Evolutionary conservation across 1,140 invertebrate genomes (phyloP).

Genomic region (Sycophaga agraensis): DNA sequence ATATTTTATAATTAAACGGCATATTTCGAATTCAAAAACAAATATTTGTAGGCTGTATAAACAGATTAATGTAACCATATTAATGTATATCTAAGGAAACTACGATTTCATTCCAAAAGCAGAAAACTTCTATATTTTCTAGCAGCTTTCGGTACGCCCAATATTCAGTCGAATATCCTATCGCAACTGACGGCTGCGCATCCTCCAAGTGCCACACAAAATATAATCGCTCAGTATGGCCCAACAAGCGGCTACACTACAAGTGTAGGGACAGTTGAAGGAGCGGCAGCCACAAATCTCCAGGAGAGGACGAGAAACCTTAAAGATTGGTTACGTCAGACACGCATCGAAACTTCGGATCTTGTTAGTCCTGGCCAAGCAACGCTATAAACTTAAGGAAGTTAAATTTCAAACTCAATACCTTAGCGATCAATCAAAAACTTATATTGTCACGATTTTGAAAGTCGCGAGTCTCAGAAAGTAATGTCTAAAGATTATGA

Average conservation of each 20-base stretch:
- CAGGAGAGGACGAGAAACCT: constrained; percentile 67
- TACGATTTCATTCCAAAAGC: no score
- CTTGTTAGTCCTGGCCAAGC: constrained; percentile 51
- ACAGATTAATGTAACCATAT: no score
- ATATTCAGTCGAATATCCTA: constrained; percentile 54
- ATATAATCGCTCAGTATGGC: constrained; percentile 55
- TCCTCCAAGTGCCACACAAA: constrained; percentile 50
- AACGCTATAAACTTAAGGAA: constrained; percentile 47
- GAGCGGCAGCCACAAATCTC: constrained; percentile 58
- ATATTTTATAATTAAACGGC: no score
- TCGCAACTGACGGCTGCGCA: constrained; percentile 49
- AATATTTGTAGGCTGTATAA: no score
- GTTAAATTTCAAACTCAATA: neutral
- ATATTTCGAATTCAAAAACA: no score
- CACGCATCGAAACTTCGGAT: constrained; percentile 52
- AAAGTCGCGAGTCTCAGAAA: neutral
- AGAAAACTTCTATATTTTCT: neutral
- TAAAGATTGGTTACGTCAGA: constrained; percentile 66
- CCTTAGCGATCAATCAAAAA: neutral
- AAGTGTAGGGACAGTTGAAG: constrained; percentile 52
- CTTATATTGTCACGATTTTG: neutral
- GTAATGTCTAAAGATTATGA: neutral
- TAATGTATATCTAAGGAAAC: no score
- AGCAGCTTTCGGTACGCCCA: constrained; percentile 51
- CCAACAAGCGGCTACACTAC: constrained; percentile 53